Conservation (phyloP, 2,113 vertebrate genomes). For the Sapayoa aenigma region DNA sequence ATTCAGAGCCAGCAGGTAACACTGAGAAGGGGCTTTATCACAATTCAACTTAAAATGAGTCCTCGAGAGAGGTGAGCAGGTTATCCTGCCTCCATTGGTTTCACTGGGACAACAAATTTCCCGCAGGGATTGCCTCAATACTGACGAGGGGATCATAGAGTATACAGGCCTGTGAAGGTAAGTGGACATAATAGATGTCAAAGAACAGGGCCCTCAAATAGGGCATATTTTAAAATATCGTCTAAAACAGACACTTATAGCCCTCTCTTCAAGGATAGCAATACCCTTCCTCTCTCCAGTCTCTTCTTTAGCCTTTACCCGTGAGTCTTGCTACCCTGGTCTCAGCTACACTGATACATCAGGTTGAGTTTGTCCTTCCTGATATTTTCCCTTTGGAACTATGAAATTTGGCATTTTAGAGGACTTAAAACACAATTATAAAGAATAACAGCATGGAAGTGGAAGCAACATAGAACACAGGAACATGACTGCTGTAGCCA, state of each 20-base stretch:
- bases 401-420: neutral
- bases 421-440: neutral
- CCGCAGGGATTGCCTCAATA: neutral
- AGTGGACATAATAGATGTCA: neutral
- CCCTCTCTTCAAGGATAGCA: neutral
- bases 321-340: neutral
- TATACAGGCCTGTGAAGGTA: neutral
- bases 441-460: neutral
- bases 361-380: neutral
- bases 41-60: neutral
- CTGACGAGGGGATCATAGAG: neutral
- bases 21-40: neutral
- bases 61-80: neutral
- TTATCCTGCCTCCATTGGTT: neutral
- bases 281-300: neutral
- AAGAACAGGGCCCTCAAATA: neutral
- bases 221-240: neutral
- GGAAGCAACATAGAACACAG: neutral
- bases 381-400: neutral
- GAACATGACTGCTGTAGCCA: neutral
- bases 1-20: neutral
- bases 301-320: neutral
- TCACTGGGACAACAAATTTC: neutral
- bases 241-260: neutral
- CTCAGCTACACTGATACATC: neutral